Conservation (phyloP, 2,888 invertebrate species). For the Drosophila siamana region DNA sequence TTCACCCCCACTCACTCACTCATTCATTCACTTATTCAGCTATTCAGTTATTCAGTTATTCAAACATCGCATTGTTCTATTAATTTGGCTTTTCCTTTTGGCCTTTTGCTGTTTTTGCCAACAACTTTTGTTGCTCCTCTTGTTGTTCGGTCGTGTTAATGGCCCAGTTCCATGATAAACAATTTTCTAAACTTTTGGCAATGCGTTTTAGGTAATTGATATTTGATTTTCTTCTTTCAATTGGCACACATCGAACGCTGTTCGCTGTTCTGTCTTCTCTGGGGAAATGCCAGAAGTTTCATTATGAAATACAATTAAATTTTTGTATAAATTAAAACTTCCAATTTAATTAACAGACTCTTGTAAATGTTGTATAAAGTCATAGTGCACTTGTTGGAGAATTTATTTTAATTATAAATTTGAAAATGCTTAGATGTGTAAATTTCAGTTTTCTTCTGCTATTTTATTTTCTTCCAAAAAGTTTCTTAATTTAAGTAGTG, state of each 20-base stretch:
- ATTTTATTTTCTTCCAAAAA: no score
- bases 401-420: no score
- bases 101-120: constrained; percentile 45
- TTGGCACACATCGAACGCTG: neutral
- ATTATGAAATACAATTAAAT: neutral
- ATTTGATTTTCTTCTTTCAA: constrained; percentile 9
- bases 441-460: no score
- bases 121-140: constrained; percentile 32
- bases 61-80: constrained; percentile 35
- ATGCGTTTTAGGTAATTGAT: constrained; percentile 40
- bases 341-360: neutral
- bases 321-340: neutral
- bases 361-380: no score
- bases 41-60: neutral
- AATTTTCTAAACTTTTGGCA: constrained; percentile 57
- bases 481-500: no score
- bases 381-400: no score
- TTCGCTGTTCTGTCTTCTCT: neutral
- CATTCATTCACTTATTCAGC: constrained; percentile 6
- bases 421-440: no score
- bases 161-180: constrained; percentile 75
- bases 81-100: constrained; percentile 57
- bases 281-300: neutral
- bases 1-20: constrained; percentile 18
- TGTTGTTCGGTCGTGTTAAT: constrained; percentile 47